Evolutionary conservation across 2,888 invertebrate genomes (phyloP), one percentile per base, ranked within the genome.

Genomic region (Hypomecis atomaria): DNA sequence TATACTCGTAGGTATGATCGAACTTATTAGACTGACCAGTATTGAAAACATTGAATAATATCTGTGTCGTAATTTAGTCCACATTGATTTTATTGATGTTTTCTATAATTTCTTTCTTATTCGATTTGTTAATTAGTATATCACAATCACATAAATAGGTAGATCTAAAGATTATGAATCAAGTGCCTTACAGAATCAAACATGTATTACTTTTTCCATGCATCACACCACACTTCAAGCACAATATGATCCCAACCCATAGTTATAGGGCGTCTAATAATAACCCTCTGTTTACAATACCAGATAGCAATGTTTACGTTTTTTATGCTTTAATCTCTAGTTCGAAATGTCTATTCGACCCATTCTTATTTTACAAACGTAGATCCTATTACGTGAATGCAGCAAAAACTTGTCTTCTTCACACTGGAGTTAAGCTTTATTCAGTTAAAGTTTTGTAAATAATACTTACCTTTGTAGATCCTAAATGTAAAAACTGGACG

Each of bases 261-360:
- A 78, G 78, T 77, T 76, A 38, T 38, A 78, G 76, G 72, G 71
- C 69, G 76, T 83, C 88, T 90, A 89, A 85, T 88, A 87, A 88
- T 89, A 90, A 85, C 87, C 75, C 76, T 62, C 71, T 87, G 89
- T 89, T 89, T 89, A 88, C 86, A 80, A 76, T 72, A 72, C 78
- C 79, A 87, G 86, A 89, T 85, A 86, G 81, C 81, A 87, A 81
- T 88, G 89, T 89, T 89, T 89, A 89, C 84, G 68, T 79, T 84
- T 83, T 82, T 84, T 76, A 79, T 73, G 75, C 78, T 81, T 81
- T 80, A 78, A 81, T 81, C 82, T 82, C 52, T 50, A 52, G 50
- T 55, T 59, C 40, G n/a, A 54, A 60, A 53, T 56, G 37, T 52
- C 43, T 59, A 52, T 59, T 50, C 13, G 43, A 45, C 6, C 36